A percentile compares a stretch with the other conserved stretches of the same genome.
phyloP scores from a whole-genome alignment of 2,797 vertebrate genomes.

The Microhierax caerulescens region DNA sequence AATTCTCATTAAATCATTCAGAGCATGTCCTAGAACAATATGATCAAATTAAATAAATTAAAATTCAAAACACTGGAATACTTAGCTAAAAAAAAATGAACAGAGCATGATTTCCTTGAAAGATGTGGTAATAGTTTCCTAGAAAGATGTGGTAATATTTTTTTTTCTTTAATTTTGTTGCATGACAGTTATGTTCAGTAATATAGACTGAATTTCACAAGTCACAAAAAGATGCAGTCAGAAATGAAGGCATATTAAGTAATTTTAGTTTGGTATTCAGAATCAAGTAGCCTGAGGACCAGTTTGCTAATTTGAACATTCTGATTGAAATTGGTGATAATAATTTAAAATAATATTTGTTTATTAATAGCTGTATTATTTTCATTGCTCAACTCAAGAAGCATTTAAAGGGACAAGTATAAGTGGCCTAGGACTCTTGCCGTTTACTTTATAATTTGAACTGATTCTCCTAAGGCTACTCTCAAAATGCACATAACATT shows the following conservation, averaged over 20 bases:
- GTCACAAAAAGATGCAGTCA: not conserved
- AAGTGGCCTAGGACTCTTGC: not conserved
- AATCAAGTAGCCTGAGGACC: not conserved
- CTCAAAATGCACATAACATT: not conserved
- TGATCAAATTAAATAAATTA: conserved; percentile 19
- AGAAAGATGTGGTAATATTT: conserved; percentile 41
- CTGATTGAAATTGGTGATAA: not conserved
- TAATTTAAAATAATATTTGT: not conserved
- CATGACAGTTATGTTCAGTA: not conserved
- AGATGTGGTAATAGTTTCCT: conserved; percentile 50
- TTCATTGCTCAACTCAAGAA: not conserved
- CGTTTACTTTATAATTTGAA: not conserved
- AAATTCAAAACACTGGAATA: conserved; percentile 11
- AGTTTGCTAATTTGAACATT: not conserved
- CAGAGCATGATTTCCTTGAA: conserved; percentile 28
- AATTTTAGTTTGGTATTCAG: not conserved
- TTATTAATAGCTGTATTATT: not conserved
- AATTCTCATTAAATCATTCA: not conserved
- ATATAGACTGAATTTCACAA: not conserved
- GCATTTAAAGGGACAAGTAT: not conserved
- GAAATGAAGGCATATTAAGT: not conserved
- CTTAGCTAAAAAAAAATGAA: not conserved
- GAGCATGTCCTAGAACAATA: not conserved
- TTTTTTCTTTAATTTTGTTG: not conserved
- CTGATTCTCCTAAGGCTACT: not conserved